Percentiles rank a stretch among this genome's conserved stretches.
phyloP scores from a whole-genome alignment of 2,113 vertebrate species.

The Urocitellus parryii region DNA sequence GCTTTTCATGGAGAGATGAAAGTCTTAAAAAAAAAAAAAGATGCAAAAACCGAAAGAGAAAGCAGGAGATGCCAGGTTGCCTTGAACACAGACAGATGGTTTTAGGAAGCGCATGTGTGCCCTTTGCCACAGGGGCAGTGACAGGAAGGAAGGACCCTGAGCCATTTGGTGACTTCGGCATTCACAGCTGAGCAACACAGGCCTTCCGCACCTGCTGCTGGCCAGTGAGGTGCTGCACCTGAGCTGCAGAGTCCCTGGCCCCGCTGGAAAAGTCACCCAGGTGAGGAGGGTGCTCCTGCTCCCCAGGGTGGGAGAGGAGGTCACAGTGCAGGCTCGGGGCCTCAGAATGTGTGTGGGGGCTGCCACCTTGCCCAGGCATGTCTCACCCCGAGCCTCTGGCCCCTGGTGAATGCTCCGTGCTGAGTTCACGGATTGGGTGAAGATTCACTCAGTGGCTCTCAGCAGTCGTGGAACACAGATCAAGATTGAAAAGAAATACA shows the following conservation, averaged over 20 bases:
- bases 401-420: fast-evolving
- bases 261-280: background rate
- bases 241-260: background rate
- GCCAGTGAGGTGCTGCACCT: fast-evolving
- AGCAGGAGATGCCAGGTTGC: background rate
- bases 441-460: background rate
- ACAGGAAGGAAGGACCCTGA: background rate
- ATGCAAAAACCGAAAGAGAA: background rate
- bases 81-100: background rate
- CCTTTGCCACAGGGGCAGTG: fast-evolving
- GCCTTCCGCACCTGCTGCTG: background rate
- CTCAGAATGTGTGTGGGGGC: fast-evolving
- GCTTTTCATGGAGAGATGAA: constrained; percentile 62
- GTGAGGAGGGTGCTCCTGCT: too few relatives aligned
- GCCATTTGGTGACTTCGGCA: fast-evolving
- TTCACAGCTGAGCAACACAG: background rate
- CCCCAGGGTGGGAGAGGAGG: background rate
- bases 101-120: background rate
- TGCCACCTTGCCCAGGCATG: fast-evolving
- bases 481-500: background rate
- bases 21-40: background rate
- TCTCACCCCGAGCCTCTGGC: background rate
- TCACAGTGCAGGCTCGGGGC: fast-evolving
- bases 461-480: fast-evolving
- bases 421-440: fast-evolving